Base-by-base conservation (phyloP, 53 echinoderm and acorn worm genomes). In the Luidia sarsii region DNA sequence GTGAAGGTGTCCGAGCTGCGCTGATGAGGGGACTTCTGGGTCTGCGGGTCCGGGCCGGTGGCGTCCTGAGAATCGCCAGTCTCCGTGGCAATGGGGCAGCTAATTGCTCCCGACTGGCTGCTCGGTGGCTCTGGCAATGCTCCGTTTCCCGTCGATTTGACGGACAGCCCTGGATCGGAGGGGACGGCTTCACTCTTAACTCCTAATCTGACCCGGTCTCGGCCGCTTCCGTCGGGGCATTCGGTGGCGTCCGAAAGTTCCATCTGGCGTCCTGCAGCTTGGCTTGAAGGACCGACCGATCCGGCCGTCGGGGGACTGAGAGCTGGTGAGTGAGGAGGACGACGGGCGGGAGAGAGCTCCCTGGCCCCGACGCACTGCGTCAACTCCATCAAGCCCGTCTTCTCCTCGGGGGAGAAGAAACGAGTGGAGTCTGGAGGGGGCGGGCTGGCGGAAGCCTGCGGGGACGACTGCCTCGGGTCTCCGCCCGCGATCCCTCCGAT, bases 1-100 rank as follows among this genome's bases (percentile, higher is more conserved):
- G 82, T 82, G 29, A 82, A 82, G 8, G 82, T 82, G 28, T 75
- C 75, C 41, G 75, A 75, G 30, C 43, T 25, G 21, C 68, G 82
- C 25, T n/a, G n/a, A n/a, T n/a, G n/a, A n/a, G n/a, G n/a, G n/a
- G n/a, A n/a, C n/a, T n/a, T n/a, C n/a, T n/a, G n/a, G n/a, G n/a
- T n/a, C n/a, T n/a, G n/a, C n/a, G n/a, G n/a, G n/a, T n/a, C n/a
- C n/a, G n/a, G n/a, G n/a, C n/a, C n/a, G n/a, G n/a, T n/a, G n/a
- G n/a, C n/a, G n/a, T n/a, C n/a, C n/a, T n/a, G n/a, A n/a, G n/a
- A n/a, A n/a, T n/a, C n/a, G n/a, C n/a, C n/a, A n/a, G n/a, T n/a
- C n/a, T n/a, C n/a, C n/a, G n/a, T n/a, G n/a, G n/a, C n/a, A n/a
- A n/a, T n/a, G n/a, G n/a, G n/a, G n/a, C n/a, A n/a, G n/a, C n/a